Percentiles rank a stretch among this genome's conserved stretches.
Evolutionary conservation across 2,113 vertebrate species (phyloP).

Genomic region (Oncorhynchus tshawytscha): DNA sequence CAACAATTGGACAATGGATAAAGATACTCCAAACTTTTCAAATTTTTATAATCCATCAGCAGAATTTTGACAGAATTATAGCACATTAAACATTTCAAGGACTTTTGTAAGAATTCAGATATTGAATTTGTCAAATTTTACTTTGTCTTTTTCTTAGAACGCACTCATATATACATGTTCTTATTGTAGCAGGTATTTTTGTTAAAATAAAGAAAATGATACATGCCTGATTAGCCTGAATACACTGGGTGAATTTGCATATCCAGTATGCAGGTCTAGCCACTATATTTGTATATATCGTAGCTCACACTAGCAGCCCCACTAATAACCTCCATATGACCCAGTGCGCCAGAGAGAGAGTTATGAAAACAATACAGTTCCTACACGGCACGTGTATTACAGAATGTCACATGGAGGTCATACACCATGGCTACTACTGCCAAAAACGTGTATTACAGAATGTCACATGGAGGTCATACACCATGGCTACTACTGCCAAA

Average conservation of each 20-base stretch:
- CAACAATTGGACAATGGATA: constrained; percentile 13
- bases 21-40: too few relatives aligned
- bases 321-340: constrained; percentile 55
- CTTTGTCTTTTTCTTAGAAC: too few relatives aligned
- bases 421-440: constrained; percentile 8
- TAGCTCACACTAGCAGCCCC: constrained; percentile 7
- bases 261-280: background rate
- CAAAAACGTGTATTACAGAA: too few relatives aligned
- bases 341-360: constrained; percentile 5
- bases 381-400: constrained; percentile 41
- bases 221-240: too few relatives aligned
- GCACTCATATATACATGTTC: too few relatives aligned
- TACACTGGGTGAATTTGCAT: too few relatives aligned
- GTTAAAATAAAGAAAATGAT: too few relatives aligned
- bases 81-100: too few relatives aligned
- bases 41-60: too few relatives aligned
- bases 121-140: too few relatives aligned
- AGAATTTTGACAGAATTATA: too few relatives aligned
- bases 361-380: constrained; percentile 37
- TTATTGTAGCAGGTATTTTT: background rate
- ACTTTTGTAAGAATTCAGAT: too few relatives aligned
- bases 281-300: background rate
- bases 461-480: constrained; percentile 46
- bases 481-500: constrained; percentile 21
- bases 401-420: constrained; percentile 50